These are phyloP conservation scores for Sesamia nonagrioides DNA, from an alignment of 1,140 invertebrate species.

Conservation along the genomic window DNA sequence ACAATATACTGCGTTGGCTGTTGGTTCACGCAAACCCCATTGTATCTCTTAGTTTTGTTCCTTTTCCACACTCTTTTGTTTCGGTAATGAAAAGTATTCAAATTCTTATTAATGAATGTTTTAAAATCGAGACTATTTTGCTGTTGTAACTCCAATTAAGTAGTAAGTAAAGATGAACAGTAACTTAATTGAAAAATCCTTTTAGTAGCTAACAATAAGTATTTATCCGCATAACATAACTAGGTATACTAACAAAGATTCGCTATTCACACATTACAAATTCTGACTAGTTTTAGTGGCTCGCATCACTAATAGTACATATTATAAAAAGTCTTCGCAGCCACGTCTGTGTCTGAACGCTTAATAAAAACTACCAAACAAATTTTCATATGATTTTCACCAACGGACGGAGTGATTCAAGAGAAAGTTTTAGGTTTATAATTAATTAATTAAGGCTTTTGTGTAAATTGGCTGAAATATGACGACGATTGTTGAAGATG, in stretches of 20 bases:
- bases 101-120: slow-evolving; percentile 41
- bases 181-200: not conserved
- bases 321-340: too few species aligned
- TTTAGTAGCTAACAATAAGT: too few species aligned
- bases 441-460: too few species aligned
- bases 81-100: slow-evolving; percentile 47
- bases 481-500: too few species aligned
- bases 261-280: not conserved
- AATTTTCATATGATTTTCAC: too few species aligned
- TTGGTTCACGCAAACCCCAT: slow-evolving; percentile 45
- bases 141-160: slow-evolving; percentile 32
- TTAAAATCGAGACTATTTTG: slow-evolving; percentile 34
- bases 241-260: not conserved
- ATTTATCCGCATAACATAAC: too few species aligned
- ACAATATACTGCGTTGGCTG: slow-evolving; percentile 47
- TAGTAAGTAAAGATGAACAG: not conserved
- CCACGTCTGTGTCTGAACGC: too few species aligned
- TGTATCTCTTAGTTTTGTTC: slow-evolving; percentile 43
- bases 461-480: too few species aligned
- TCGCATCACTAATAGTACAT: too few species aligned
- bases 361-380: too few species aligned
- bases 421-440: too few species aligned
- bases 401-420: too few species aligned
- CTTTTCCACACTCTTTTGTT: slow-evolving; percentile 47
- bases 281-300: not conserved